A percentile compares a stretch with the other conserved stretches of the same genome.
Evolutionary conservation across 2,888 invertebrate genomes (phyloP).

Genomic region (Callosobruchus maculatus): DNA sequence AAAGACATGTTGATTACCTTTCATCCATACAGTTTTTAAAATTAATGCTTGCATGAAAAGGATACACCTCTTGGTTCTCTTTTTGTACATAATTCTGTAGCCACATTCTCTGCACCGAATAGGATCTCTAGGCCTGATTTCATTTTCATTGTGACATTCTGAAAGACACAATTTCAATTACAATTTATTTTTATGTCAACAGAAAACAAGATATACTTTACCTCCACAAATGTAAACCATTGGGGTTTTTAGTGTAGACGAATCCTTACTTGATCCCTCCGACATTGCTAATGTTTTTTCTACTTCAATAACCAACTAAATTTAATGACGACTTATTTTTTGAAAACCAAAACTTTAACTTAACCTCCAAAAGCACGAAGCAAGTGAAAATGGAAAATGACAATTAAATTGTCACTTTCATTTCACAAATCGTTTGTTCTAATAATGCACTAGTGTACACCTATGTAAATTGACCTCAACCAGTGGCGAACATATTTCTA

Average conservation of each 20-base stretch:
- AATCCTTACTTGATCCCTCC: constrained; percentile 61
- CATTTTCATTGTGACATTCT: constrained; percentile 98
- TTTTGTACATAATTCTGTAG: constrained; percentile 99
- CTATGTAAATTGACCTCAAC: too few species aligned
- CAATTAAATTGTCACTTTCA: too few species aligned
- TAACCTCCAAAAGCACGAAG: too few species aligned
- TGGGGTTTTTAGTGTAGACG: constrained; percentile 71
- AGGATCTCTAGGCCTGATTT: constrained; percentile 94
- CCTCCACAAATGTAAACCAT: constrained; percentile 96
- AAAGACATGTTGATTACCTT: too few species aligned
- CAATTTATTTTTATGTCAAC: background rate
- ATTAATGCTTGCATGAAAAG: constrained; percentile 48
- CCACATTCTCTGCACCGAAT: constrained; percentile 97
- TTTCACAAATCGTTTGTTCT: too few species aligned
- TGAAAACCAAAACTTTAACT: too few species aligned
- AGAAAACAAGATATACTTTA: constrained; percentile 45
- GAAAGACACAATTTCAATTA: constrained; percentile 32
- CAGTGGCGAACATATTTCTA: too few species aligned
- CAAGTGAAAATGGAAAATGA: too few species aligned
- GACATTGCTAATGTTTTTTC: constrained; percentile 52
- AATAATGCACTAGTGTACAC: too few species aligned
- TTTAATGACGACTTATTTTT: too few species aligned
- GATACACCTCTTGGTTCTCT: constrained; percentile 93
- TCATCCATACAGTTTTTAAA: background rate
- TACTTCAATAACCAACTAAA: too few species aligned